Evolutionary conservation across 2,797 vertebrate species (phyloP), one percentile per base, ranked within the genome.

Genomic region (Dermochelys coriacea): DNA sequence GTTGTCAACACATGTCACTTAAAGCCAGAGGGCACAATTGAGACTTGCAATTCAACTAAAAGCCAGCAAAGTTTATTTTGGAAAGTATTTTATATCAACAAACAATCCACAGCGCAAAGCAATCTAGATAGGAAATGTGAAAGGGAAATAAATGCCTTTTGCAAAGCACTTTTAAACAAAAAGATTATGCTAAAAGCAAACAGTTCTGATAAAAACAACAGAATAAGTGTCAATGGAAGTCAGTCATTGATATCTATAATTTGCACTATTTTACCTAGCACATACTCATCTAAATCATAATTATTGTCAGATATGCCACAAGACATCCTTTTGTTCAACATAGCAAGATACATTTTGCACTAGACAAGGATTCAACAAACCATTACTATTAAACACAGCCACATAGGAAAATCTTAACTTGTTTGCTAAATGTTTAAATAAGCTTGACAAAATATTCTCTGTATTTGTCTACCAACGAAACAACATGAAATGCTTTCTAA

Each of bases 21-120:
- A 85, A 74, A 94, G 83, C 95, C 94, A 91, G 61, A 55, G 91
- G 87, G 31, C 90, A 25, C 85, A 27, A 85, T 86, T 88, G 93
- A 86, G 77, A 31, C 97, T 94, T 68, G 93, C 95, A 84, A 91
- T 93, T 91, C 94, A 55, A 89, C 96, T 41, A 81, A 93, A 82
- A 93, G 94, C 88, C 93, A 55, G 89, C 15, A 95, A 98, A 98
- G 98, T 98, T 98, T 98, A 98, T 98, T 98, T 97, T 94, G 97
- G 95, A 97, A 97, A 96, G 96, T 97, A 47, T 97, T 95, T 97
- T 96, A 91, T 97, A 64, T 89, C 96, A 96, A 96, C 95, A 95
- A 97, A 90, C 96, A 94, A 6, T 75, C 49, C 80, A 16, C 85
- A 89, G 91, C 5, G 89, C 85, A 49, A 92, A 91, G 95, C 37